Evolutionary conservation across 2,797 vertebrate species (phyloP), one percentile per base, ranked within the genome.

Genomic region (Erethizon dorsatum): DNA sequence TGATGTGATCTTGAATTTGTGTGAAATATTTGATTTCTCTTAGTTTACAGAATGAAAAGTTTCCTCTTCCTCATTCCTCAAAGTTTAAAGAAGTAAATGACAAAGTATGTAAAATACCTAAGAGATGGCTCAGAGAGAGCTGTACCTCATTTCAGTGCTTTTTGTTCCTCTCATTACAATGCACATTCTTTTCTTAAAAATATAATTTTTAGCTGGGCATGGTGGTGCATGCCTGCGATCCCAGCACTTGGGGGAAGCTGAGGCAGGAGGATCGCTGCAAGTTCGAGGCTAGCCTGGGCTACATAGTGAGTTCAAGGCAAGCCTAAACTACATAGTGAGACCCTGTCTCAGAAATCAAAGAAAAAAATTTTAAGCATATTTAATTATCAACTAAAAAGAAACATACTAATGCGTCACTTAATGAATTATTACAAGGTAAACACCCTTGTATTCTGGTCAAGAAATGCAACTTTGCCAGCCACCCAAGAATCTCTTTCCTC

Each of bases 361-460:
- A 37, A 71, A 20, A 20, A 71, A 71, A 9, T 6, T 67, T 8
- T n/a, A 71, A 71, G 37, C 8, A n/a, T n/a, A 8, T 69, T 37
- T 37, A 37, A 37, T 20, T 69, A 20, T 69, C 37, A 69, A 69
- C 67, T 69, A 80, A 45, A 59, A 26, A 69, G n/a, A 69, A 45
- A 57, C 67, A 69, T 28, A 77, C n/a, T 26, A 54, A 26, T 57
- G 4, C 18, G 56, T 65, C 37, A 63, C 52, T 63, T 82, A 88
- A n/a, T 77, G 71, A 94, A 94, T 73, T 65, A 47, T 63, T 73
- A 15, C 37, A 83, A 77, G 20, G 17, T 79, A 71, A 95, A 71
- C 17, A 80, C 20, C 15, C 45, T 84, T 78, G 15, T 28, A 80
- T 80, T 73, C 89, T 47, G 3, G 33, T 79, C 54, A 90, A 88